These are phyloP conservation scores for Crocallis elinguaria DNA, from an alignment of 2,888 invertebrate genomes.

Conservation along the genomic window DNA sequence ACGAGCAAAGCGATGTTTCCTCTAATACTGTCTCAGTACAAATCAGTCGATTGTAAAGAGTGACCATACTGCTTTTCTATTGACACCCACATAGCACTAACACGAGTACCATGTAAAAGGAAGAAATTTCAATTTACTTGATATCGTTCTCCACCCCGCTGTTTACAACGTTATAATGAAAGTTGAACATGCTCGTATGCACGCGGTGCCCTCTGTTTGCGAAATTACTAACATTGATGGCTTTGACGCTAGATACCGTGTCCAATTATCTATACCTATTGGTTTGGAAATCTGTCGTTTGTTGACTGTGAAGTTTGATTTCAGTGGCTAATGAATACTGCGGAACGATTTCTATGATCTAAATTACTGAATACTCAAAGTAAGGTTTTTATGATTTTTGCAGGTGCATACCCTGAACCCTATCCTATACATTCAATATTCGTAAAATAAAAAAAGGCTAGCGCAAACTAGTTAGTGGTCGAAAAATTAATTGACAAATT, in stretches of 20 bases:
- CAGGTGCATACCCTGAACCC: too few species aligned
- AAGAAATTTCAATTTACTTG: constrained; percentile 74
- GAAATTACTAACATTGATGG: constrained; percentile 35
- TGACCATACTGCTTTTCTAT: constrained; percentile 13
- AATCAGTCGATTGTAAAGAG: neutral
- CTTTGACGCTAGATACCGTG: constrained; percentile 16
- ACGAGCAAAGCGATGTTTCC: too few species aligned
- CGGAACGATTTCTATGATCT: too few species aligned
- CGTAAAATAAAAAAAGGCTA: too few species aligned
- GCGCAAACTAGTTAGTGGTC: too few species aligned
- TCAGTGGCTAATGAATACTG: too few species aligned
- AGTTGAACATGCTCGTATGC: constrained; percentile 47
- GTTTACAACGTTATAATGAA: constrained; percentile 50
- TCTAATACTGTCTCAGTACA: too few species aligned
- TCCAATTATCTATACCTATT: constrained; percentile 23
- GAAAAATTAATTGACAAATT: too few species aligned
- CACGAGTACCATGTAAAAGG: constrained; percentile 54
- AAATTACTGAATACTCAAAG: too few species aligned
- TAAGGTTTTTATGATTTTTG: too few species aligned
- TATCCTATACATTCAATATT: too few species aligned
- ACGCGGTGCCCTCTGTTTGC: constrained; percentile 32
- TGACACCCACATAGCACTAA: constrained; percentile 30
- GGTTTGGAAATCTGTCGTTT: constrained; percentile 2
- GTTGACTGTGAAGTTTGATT: constrained; percentile 8
- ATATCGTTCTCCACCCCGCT: constrained; percentile 54